Conservation (phyloP, 2,888 invertebrate genomes). For the Pocota personata region DNA sequence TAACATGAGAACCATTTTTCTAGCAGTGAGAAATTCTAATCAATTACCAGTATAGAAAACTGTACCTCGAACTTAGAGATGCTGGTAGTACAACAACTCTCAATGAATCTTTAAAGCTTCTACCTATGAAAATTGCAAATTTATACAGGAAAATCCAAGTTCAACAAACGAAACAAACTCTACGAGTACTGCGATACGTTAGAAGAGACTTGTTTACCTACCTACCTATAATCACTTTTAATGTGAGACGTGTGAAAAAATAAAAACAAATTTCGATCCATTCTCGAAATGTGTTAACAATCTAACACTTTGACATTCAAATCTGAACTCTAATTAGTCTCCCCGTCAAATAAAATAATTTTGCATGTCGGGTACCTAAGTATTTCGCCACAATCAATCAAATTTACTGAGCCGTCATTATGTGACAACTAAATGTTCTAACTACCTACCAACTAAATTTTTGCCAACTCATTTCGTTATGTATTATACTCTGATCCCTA, state of each 20-base stretch:
- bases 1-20: not conserved
- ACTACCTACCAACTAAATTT: not conserved
- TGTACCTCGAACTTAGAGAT: not conserved
- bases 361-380: not conserved
- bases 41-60: not conserved
- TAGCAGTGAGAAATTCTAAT: not conserved
- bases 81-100: not conserved
- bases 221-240: not conserved
- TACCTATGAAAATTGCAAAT: not conserved
- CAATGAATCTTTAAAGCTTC: not conserved
- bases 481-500: not conserved
- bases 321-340: not conserved
- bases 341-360: not conserved
- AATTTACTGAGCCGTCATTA: not conserved
- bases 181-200: not conserved
- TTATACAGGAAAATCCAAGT: not conserved
- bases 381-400: slow-evolving; percentile 13
- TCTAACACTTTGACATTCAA: not conserved
- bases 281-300: not conserved
- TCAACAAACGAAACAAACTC: not conserved
- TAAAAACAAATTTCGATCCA: not conserved
- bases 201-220: not conserved
- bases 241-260: not conserved
- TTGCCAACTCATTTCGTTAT: not conserved
- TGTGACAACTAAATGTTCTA: no score